A percentile compares a stretch with the other conserved stretches of the same genome.
Conservation (phyloP, 2,888 invertebrate genomes). For the Sarcophaga subvicina region DNA sequence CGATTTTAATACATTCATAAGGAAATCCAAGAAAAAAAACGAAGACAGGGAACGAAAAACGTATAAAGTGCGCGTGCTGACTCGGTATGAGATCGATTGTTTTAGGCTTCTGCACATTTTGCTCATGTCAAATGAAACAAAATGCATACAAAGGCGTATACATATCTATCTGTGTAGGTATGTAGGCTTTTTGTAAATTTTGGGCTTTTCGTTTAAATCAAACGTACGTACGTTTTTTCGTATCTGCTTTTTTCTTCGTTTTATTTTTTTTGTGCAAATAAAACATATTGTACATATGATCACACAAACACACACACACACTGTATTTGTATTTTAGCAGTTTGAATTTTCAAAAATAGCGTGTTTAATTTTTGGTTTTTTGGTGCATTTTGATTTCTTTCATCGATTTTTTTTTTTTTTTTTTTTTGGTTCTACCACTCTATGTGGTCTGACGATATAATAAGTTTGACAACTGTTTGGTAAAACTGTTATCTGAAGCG, state of each 20-base stretch:
- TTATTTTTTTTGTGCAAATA: constrained; percentile 12
- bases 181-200: constrained; percentile 52
- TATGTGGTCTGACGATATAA: neutral
- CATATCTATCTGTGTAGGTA: neutral
- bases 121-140: constrained; percentile 59
- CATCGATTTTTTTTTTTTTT: constrained; percentile 17
- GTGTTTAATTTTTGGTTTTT: constrained; percentile 55
- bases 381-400: constrained; percentile 22
- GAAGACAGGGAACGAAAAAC: neutral
- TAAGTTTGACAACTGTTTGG: constrained; percentile 1
- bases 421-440: constrained; percentile 12
- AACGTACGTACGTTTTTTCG: constrained; percentile 10
- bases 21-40: neutral
- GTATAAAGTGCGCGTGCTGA: constrained; percentile 75
- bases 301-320: constrained; percentile 15
- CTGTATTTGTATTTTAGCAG: neutral
- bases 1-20: constrained; percentile 33
- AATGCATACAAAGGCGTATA: constrained; percentile 32
- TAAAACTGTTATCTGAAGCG: neutral
- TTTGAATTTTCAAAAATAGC: constrained; percentile 67
- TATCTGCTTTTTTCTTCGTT: too few relatives aligned
- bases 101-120: constrained; percentile 76
- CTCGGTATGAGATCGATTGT: constrained; percentile 79
- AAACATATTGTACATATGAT: constrained; percentile 29
- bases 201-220: constrained; percentile 41